Conservation (phyloP, 2,888 invertebrate species). For the Cinara cedri region DNA sequence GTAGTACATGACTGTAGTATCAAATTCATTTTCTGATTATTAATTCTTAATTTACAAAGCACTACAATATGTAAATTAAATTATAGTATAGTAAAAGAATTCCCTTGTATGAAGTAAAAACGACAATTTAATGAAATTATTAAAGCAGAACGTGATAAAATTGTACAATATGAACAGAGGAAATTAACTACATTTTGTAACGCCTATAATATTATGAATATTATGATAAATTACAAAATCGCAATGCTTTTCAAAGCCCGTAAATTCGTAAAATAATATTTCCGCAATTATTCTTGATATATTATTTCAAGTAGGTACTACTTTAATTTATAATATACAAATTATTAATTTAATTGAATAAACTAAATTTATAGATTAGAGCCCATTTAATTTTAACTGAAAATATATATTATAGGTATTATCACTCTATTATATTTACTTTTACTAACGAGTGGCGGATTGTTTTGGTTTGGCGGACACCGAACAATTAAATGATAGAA, state of each 20-base stretch:
- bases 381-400: no score
- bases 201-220: background rate
- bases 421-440: no score
- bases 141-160: slow-evolving; percentile 21
- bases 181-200: background rate
- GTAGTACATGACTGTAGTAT: background rate
- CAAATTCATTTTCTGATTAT: background rate
- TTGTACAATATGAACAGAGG: slow-evolving; percentile 19
- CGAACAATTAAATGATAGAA: no score
- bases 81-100: slow-evolving; percentile 4
- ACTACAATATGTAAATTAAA: slow-evolving; percentile 10
- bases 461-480: no score
- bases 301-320: no score
- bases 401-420: no score
- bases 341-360: no score
- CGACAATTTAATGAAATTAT: slow-evolving; percentile 25
- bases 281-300: no score
- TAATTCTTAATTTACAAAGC: slow-evolving; percentile 10
- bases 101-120: slow-evolving; percentile 21
- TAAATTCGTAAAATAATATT: background rate
- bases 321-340: no score
- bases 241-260: background rate
- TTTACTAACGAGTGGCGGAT: no score
- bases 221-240: background rate
- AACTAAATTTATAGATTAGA: no score